Base-by-base conservation (phyloP, 2,797 vertebrate genomes). In the Catostomus latipinnis region DNA sequence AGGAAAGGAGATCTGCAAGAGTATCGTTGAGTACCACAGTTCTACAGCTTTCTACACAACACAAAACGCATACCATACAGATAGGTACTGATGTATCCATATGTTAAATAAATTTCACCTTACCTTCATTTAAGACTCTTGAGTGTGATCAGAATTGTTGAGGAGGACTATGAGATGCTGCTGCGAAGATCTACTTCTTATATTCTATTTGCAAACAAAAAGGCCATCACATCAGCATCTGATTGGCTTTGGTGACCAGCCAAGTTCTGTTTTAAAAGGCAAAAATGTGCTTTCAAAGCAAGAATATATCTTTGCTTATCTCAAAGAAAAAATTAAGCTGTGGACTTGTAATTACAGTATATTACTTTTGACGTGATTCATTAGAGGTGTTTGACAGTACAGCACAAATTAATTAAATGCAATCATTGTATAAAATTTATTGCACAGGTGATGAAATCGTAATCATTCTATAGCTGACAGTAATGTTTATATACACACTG, bases 121-220 rank as follows among this genome's bases (percentile, higher is more conserved):
- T 72, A 60, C 70, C 70, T 60, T 72, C 3, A 0, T 57, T 57
- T 60, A 49, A 60, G 63, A 78, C 80, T 68, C 56, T 66, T 61
- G 50, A 76, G 81, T 5, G 74, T 80, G 69, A 85, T 69, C 52
- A 74, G 82, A 58, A 79, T 77, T 67, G 12, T 34, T 67, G 68
- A 43, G 79, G 48, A 83, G 68, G 18, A 56, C 22, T 54, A 22
- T 86, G 83, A 84, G 86, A 85, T 76, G 67, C 46, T 66, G n/a
- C 43, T 57, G 61, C 72, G 48, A 80, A 73, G 85, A 87, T 83
- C 81, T 71, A 86, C 82, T 84, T 89, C 90, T 88, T 92, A 89
- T 93, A 92, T 93, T 86, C 76, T 69, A 88, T 82, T 76, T 61
- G 67, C 63, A 74, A 87, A 90, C 73, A 84, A 86, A 86, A 85